phyloP scores from a whole-genome alignment of 2,113 vertebrate species.

The Fregetta grallaria region DNA sequence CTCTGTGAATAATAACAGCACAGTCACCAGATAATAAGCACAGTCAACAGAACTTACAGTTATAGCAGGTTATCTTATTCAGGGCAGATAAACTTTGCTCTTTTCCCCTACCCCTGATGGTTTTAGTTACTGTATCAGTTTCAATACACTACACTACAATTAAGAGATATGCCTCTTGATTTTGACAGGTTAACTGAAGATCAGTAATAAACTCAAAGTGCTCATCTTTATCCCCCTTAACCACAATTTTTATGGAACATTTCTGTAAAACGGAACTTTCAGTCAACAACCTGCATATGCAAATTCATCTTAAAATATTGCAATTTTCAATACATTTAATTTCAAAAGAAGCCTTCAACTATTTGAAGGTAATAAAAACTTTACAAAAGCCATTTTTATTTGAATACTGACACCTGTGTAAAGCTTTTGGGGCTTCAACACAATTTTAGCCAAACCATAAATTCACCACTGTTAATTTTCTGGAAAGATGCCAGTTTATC shows the following conservation, averaged over 20 bases:
- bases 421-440: background rate
- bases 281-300: background rate
- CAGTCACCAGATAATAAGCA: background rate
- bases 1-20: background rate
- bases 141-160: background rate
- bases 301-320: background rate
- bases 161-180: background rate
- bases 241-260: background rate
- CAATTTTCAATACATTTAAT: background rate
- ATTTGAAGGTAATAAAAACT: constrained; percentile 64
- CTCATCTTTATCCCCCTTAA: background rate
- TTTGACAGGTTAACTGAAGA: background rate
- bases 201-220: background rate
- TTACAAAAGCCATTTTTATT: constrained; percentile 51
- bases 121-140: background rate
- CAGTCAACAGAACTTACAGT: background rate
- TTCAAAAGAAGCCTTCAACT: constrained; percentile 42
- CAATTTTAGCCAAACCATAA: constrained; percentile 60
- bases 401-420: background rate
- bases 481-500: background rate
- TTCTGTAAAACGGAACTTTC: background rate
- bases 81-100: background rate
- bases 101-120: background rate
- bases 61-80: background rate
- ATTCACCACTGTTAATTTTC: background rate